Conservation (phyloP, 2,113 vertebrate species). For the Aix galericulata region DNA sequence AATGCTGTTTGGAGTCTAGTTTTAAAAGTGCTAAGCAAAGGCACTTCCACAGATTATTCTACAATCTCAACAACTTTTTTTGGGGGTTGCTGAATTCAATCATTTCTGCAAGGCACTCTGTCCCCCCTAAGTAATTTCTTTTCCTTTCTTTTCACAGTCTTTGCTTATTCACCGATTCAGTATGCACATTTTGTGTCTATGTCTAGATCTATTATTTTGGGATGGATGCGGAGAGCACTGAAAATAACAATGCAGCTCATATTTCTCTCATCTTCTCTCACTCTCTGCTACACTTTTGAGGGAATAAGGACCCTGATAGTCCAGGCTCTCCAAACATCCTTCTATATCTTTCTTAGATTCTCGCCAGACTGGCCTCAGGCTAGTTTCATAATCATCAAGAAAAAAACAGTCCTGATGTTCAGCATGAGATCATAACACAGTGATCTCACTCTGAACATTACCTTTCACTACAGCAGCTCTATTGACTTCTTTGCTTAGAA, state of each 20-base stretch:
- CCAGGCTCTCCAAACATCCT: slow-evolving; percentile 25
- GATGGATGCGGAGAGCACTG: neutral
- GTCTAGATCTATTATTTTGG: neutral
- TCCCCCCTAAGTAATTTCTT: slow-evolving; percentile 8
- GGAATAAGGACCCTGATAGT: slow-evolving; percentile 42
- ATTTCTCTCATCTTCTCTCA: slow-evolving; percentile 25
- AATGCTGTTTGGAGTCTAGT: slow-evolving; percentile 3
- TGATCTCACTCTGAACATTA: slow-evolving; percentile 65
- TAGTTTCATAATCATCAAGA: slow-evolving; percentile 60
- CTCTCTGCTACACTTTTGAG: slow-evolving; percentile 17
- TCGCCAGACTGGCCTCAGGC: slow-evolving; percentile 62
- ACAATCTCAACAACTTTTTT: neutral
- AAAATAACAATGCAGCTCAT: slow-evolving; percentile 30
- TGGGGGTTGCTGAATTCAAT: neutral
- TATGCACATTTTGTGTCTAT: neutral
- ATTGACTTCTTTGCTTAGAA: slow-evolving; percentile 51
- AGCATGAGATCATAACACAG: slow-evolving; percentile 65
- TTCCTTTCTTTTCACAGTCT: neutral
- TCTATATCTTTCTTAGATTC: slow-evolving; percentile 47
- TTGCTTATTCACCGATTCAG: neutral
- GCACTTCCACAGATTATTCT: slow-evolving; percentile 7
- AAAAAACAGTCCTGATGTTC: slow-evolving; percentile 41
- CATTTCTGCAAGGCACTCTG: slow-evolving; percentile 36
- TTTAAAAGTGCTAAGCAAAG: slow-evolving; percentile 27
- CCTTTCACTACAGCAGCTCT: slow-evolving; percentile 42